phyloP scores from a whole-genome alignment of 1,140 invertebrate genomes.

The Drosophila suzukii region DNA sequence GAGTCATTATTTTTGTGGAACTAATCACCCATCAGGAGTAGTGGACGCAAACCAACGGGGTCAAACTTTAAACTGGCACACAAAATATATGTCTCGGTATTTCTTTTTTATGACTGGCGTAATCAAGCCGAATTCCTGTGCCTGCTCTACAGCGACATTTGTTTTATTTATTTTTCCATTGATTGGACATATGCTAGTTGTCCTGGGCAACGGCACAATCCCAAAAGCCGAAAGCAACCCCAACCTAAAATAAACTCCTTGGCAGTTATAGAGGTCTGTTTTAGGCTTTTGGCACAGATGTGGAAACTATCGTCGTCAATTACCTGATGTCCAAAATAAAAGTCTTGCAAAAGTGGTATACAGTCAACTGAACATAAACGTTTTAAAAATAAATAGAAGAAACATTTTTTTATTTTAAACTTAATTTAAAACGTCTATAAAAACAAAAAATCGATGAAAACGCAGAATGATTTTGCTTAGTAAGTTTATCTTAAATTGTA shows the following conservation, averaged over 20 bases:
- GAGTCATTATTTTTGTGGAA: conserved; percentile 47
- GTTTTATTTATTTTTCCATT: conserved; percentile 70
- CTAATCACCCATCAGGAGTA: conserved; percentile 6
- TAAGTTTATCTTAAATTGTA: too few species aligned
- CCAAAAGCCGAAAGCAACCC: neutral
- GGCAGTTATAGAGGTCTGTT: conserved; percentile 36
- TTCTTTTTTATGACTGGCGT: conserved; percentile 46
- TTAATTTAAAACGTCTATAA: too few species aligned
- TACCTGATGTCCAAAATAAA: conserved; percentile 42
- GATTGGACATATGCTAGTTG: conserved; percentile 58
- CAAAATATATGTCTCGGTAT: conserved; percentile 33
- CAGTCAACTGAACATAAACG: neutral
- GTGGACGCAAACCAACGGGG: conserved; percentile 35
- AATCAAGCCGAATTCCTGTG: conserved; percentile 72
- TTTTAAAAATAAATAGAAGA: neutral
- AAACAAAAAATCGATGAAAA: too few species aligned
- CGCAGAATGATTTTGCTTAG: too few species aligned
- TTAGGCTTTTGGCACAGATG: conserved; percentile 32
- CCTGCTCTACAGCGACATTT: conserved; percentile 46
- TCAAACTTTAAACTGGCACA: conserved; percentile 58
- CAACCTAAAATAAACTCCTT: conserved; percentile 12
- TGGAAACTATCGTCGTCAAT: conserved; percentile 52
- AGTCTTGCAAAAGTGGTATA: conserved; percentile 14
- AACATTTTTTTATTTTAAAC: too few species aligned
- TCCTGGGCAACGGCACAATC: conserved; percentile 36